These are phyloP conservation scores for Tympanuchus pallidicinctus DNA, from an alignment of 2,113 vertebrate genomes.

Conservation along the genomic window DNA sequence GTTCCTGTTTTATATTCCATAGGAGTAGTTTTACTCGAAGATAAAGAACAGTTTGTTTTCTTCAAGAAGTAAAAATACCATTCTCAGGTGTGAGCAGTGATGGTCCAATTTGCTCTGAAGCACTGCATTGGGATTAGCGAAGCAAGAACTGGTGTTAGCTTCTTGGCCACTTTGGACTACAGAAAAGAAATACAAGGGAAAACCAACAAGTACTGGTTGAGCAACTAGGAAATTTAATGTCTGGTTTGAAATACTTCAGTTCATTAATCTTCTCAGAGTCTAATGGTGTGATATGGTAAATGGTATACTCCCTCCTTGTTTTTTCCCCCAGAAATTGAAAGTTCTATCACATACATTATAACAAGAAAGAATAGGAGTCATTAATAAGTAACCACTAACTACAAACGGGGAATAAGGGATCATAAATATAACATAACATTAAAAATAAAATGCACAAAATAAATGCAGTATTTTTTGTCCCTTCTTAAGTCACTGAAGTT, in stretches of 20 bases:
- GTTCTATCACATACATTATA: background rate
- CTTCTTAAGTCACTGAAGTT: background rate
- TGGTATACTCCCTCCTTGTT: background rate
- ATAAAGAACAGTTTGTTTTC: background rate
- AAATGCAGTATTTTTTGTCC: background rate
- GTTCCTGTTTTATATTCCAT: conserved; percentile 3
- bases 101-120: background rate
- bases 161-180: background rate
- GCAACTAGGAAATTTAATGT: background rate
- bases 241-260: background rate
- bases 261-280: background rate
- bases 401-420: background rate
- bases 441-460: background rate
- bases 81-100: background rate
- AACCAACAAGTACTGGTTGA: background rate
- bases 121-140: background rate
- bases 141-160: background rate
- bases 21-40: background rate
- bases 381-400: background rate
- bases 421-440: background rate
- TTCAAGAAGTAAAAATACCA: background rate
- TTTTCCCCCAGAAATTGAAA: background rate
- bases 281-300: background rate
- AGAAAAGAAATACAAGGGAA: background rate
- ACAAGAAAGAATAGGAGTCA: background rate